These are phyloP conservation scores for Hypomesus transpacificus DNA, from an alignment of 2,113 vertebrate species.

Conservation along the genomic window DNA sequence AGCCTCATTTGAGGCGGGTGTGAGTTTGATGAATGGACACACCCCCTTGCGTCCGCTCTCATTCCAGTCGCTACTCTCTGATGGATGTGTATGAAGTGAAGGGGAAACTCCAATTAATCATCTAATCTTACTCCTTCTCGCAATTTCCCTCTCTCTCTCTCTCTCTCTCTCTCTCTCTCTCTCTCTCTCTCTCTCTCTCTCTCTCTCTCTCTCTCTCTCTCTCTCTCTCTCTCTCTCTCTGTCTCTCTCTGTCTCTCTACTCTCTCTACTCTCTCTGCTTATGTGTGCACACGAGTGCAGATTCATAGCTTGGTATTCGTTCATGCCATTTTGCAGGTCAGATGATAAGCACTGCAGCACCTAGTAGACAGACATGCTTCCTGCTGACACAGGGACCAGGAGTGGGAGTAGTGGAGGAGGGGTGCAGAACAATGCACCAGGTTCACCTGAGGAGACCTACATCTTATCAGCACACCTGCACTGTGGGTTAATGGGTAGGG, in stretches of 20 bases:
- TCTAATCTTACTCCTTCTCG: not conserved
- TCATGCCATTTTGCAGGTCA: not conserved
- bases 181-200: slow-evolving; percentile 6
- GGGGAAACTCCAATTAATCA: slow-evolving; percentile 6
- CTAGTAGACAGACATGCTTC: no score
- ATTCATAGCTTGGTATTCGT: not conserved
- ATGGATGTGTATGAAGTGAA: slow-evolving; percentile 1
- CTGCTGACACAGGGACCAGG: no score
- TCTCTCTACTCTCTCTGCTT: not conserved
- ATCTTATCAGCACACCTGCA: no score
- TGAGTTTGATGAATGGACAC: not conserved
- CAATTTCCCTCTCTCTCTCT: not conserved
- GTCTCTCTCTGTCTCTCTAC: not conserved
- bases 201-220: slow-evolving; percentile 10
- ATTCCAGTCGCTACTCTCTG: not conserved
- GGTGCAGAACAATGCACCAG: no score
- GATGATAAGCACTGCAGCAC: no score
- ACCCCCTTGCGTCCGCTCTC: not conserved
- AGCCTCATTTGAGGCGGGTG: not conserved
- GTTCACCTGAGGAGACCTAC: no score
- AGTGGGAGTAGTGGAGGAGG: no score
- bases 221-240: no score
- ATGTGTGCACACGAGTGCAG: not conserved
- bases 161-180: not conserved
- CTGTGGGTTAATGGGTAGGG: no score